Evolutionary conservation across 2,888 invertebrate species (phyloP).

Genomic region (Leptura quadrifasciata): DNA sequence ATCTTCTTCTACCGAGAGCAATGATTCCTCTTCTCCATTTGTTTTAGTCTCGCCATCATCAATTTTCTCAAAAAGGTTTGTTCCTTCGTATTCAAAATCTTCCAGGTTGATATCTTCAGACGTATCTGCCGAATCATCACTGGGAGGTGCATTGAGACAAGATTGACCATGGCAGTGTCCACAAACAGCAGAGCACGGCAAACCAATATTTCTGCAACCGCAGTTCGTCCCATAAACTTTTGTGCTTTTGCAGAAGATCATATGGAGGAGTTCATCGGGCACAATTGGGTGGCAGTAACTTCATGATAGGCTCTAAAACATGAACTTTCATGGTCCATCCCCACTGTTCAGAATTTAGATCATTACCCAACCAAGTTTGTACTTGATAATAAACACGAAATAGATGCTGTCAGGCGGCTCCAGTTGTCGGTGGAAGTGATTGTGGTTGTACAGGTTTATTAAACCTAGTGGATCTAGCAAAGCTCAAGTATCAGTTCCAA

Average conservation of each 20-base stretch:
- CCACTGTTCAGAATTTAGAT: too few species aligned
- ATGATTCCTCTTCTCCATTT: background rate
- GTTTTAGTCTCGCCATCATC: constrained; percentile 2
- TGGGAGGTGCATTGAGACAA: background rate
- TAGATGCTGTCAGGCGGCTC: too few species aligned
- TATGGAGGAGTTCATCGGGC: background rate
- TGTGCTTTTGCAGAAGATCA: background rate
- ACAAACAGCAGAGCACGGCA: constrained; percentile 1
- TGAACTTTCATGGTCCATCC: background rate
- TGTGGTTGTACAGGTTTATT: too few species aligned
- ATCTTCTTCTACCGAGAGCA: background rate
- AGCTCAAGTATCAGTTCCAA: too few species aligned
- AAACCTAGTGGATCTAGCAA: too few species aligned
- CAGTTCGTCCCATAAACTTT: background rate
- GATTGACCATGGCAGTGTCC: background rate
- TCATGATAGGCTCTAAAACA: background rate
- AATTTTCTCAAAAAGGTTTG: too few species aligned
- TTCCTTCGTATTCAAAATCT: too few species aligned
- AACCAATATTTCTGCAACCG: constrained; percentile 2
- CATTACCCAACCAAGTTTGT: too few species aligned
- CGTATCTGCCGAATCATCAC: too few species aligned
- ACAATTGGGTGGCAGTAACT: background rate
- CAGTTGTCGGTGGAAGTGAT: too few species aligned
- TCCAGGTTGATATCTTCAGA: too few species aligned
- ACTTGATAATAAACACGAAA: too few species aligned